Conservation (phyloP, 2,113 vertebrate genomes). For the Malurus cyaneus region DNA sequence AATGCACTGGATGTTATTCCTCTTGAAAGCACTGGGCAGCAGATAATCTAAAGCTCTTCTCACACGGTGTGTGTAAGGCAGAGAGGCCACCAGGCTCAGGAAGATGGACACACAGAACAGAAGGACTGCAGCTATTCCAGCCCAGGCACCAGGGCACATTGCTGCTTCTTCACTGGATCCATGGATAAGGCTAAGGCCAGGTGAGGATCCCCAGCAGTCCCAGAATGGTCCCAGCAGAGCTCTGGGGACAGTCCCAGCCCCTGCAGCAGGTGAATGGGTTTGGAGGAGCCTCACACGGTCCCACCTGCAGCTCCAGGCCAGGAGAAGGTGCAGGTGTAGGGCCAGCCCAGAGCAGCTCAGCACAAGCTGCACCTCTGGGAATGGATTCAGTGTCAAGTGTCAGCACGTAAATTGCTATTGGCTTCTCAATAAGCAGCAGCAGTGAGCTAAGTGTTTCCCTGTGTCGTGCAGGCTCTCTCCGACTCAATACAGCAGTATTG, state of each 20-base stretch:
- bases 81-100: background rate
- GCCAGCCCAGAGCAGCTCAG: background rate
- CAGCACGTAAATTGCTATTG: constrained; percentile 98
- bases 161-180: background rate
- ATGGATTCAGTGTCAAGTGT: constrained; percentile 81
- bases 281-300: fast-evolving
- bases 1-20: background rate
- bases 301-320: background rate
- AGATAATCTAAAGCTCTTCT: background rate
- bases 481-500: constrained; percentile 94
- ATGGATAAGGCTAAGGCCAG: background rate
- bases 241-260: background rate
- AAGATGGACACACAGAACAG: background rate
- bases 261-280: fast-evolving
- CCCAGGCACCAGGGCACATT: background rate
- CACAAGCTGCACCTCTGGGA: constrained; percentile 71
- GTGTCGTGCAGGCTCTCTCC: constrained; percentile 81
- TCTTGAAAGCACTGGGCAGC: background rate
- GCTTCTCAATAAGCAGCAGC: constrained; percentile 98
- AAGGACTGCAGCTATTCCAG: background rate
- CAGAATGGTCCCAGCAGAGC: background rate
- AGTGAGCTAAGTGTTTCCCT: constrained; percentile 86
- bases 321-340: background rate
- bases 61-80: background rate
- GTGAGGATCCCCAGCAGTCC: background rate